Percentiles rank a stretch among this genome's conserved stretches.
These are phyloP conservation scores for Liodrosophila aerea DNA, from an alignment of 2,888 invertebrate genomes.

Conservation along the genomic window DNA sequence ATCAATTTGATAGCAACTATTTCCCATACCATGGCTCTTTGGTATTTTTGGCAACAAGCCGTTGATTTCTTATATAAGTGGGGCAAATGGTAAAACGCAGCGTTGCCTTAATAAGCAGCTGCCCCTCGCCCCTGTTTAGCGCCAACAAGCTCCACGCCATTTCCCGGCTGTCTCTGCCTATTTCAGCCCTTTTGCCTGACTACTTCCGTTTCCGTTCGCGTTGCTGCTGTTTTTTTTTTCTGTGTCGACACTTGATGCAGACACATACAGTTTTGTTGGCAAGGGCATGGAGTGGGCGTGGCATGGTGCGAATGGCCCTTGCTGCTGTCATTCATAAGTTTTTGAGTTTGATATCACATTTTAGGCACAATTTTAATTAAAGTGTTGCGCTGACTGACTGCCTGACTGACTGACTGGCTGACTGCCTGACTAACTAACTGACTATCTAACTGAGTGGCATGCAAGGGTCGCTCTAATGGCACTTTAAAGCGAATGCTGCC, in stretches of 20 bases:
- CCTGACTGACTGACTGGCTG: conserved; percentile 15
- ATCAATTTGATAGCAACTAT: conserved; percentile 56
- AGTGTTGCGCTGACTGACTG: conserved; percentile 34
- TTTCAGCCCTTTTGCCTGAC: conserved; percentile 40
- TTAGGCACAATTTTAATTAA: conserved; percentile 67
- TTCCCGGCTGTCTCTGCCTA: conserved; percentile 1
- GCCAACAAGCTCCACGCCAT: not conserved
- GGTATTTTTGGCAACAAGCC: conserved; percentile 63
- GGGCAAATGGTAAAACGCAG: conserved; percentile 54
- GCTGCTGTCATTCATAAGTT: conserved; percentile 56
- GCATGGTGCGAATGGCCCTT: not conserved
- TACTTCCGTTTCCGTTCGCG: conserved; percentile 59
- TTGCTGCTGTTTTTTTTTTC: conserved; percentile 11
- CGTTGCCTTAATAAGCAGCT: conserved; percentile 51
- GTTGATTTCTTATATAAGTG: conserved; percentile 66
- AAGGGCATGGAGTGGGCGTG: conserved; percentile 16
- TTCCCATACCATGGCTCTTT: not conserved
- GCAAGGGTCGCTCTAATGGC: conserved; percentile 27
- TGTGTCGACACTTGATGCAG: conserved; percentile 50
- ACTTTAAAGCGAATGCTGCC: conserved; percentile 8
- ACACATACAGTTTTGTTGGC: conserved; percentile 26
- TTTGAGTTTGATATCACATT: conserved; percentile 32
- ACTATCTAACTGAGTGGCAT: conserved; percentile 22
- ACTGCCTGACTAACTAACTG: conserved; percentile 22
- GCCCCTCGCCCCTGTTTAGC: conserved; percentile 24